phyloP scores from a whole-genome alignment of 2,888 invertebrate genomes.

The Spisula solida region DNA sequence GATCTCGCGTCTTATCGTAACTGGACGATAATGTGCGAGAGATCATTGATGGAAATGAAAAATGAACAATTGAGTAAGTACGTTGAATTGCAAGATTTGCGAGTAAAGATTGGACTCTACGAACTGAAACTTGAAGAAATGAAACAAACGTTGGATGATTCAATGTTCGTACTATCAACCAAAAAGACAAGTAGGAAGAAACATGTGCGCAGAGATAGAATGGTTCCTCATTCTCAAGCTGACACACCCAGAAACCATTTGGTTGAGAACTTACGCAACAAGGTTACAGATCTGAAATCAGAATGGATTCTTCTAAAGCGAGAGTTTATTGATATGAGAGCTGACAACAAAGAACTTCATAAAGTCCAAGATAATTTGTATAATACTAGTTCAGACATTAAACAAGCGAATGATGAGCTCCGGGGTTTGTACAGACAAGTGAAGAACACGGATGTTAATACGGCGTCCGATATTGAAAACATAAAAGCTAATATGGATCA shows the following conservation, averaged over 20 bases:
- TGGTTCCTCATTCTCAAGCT: conserved; percentile 50
- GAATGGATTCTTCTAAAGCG: conserved; percentile 86
- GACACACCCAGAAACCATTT: conserved; percentile 51
- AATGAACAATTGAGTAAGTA: conserved; percentile 63
- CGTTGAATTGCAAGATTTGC: conserved; percentile 54
- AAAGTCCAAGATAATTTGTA: conserved; percentile 66
- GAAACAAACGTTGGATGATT: conserved; percentile 50
- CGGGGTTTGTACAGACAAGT: conserved; percentile 35
- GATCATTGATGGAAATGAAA: conserved; percentile 70
- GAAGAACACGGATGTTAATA: conserved; percentile 36
- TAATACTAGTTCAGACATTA: conserved; percentile 72
- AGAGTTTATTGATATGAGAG: conserved; percentile 81
- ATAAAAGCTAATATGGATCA: conserved; percentile 62
- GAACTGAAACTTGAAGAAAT: conserved; percentile 60
- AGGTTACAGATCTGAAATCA: conserved; percentile 85
- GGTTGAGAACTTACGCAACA: conserved; percentile 74
- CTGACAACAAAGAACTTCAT: conserved; percentile 72
- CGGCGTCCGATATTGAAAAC: conserved; percentile 46
- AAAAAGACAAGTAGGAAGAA: conserved; percentile 45
- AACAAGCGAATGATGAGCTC: conserved; percentile 40
- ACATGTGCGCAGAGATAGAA: conserved; percentile 65
- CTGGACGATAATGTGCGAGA: conserved; percentile 72
- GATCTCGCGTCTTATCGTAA: conserved; percentile 73
- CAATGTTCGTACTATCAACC: conserved; percentile 32
- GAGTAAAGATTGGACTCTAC: conserved; percentile 47